phyloP scores from a whole-genome alignment of 1,140 invertebrate genomes.

The Dinoponera quadriceps region DNA sequence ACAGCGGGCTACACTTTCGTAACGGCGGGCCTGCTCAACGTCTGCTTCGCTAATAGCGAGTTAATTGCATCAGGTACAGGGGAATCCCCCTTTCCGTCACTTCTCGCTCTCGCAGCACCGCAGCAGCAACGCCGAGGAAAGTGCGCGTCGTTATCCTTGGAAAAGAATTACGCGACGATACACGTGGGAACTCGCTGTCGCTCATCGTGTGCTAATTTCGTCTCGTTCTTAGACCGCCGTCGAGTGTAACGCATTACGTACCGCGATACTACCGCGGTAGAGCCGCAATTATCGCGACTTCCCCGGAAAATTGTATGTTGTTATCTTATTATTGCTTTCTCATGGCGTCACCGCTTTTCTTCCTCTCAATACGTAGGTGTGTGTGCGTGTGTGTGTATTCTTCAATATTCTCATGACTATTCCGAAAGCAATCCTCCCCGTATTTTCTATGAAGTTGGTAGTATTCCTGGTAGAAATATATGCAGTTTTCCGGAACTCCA shows the following conservation, averaged over 20 bases:
- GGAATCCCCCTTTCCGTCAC: slow-evolving; percentile 75
- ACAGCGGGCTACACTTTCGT: slow-evolving; percentile 71
- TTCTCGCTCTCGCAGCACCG: slow-evolving; percentile 63
- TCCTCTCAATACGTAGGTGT: neutral
- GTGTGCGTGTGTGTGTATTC: too few relatives aligned
- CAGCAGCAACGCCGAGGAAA: slow-evolving; percentile 17
- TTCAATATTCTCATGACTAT: too few relatives aligned
- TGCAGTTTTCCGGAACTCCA: too few relatives aligned
- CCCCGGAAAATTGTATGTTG: neutral
- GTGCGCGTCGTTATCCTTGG: slow-evolving; percentile 57
- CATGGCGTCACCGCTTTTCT: neutral
- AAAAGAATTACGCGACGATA: slow-evolving; percentile 56
- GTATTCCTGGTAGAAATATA: too few relatives aligned
- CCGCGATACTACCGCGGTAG: neutral
- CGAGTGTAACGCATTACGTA: slow-evolving; percentile 14
- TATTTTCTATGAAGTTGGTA: too few relatives aligned
- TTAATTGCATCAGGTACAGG: slow-evolving; percentile 79
- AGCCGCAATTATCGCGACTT: slow-evolving; percentile 13
- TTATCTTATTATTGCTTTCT: slow-evolving; percentile 22
- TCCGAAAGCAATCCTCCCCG: too few relatives aligned
- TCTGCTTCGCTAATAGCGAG: slow-evolving; percentile 77
- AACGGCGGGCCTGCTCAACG: slow-evolving; percentile 75
- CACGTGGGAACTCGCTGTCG: slow-evolving; percentile 51
- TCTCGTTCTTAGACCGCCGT: slow-evolving; percentile 13
- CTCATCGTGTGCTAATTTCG: slow-evolving; percentile 48